phyloP scores from a whole-genome alignment of 1,140 invertebrate genomes.

The Gryon sp. region DNA sequence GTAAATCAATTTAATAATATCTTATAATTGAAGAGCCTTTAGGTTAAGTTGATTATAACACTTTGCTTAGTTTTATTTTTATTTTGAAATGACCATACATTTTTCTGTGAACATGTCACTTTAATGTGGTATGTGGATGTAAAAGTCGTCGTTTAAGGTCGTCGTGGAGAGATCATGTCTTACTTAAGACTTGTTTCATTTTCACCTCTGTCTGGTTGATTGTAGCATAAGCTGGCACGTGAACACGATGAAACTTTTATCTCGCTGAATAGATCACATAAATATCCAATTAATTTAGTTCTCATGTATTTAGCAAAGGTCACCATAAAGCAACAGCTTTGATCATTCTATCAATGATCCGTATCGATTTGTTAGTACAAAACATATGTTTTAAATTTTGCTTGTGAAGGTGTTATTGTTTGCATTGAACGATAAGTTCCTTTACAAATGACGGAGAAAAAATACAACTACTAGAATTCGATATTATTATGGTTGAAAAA shows the following conservation, averaged over 20 bases:
- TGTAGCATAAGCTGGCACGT: constrained; percentile 27
- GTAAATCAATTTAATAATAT: too few species aligned
- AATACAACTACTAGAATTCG: too few species aligned
- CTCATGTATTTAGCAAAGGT: constrained; percentile 52
- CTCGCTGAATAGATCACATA: constrained; percentile 42
- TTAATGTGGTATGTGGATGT: constrained; percentile 13
- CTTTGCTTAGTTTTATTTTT: background rate
- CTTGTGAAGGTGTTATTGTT: constrained; percentile 2
- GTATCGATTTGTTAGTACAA: constrained; percentile 36
- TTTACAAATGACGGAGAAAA: too few species aligned
- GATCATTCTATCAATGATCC: constrained; percentile 22
- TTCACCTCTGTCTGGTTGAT: constrained; percentile 29
- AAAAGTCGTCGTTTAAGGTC: constrained; percentile 56
- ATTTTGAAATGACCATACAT: too few species aligned
- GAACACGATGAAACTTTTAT: constrained; percentile 52
- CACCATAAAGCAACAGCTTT: constrained; percentile 21
- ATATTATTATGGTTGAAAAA: too few species aligned
- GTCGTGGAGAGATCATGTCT: constrained; percentile 46
- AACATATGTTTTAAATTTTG: constrained; percentile 25
- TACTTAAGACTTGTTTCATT: constrained; percentile 56
- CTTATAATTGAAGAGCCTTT: too few species aligned
- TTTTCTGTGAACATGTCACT: constrained; percentile 15
- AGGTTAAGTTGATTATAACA: too few species aligned
- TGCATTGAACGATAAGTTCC: background rate
- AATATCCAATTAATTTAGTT: constrained; percentile 59